Conservation (phyloP, 1,140 invertebrate genomes). For the Brachionus angularis region DNA sequence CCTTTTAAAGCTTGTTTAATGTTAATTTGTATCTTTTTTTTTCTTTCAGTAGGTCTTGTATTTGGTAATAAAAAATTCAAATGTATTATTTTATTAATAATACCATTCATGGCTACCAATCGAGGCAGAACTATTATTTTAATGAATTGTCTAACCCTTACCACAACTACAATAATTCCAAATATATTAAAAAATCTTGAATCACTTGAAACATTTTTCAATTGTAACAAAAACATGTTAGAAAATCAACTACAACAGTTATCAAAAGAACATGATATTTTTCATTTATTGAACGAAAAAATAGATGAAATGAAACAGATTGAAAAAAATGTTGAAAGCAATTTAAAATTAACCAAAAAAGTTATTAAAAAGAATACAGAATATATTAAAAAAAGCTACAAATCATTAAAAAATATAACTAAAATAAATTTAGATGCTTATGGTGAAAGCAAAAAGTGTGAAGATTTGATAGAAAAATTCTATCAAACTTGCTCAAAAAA, state of each 20-base stretch:
- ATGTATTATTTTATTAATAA: constrained; percentile 13
- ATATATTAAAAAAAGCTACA: constrained; percentile 7
- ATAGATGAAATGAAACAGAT: neutral
- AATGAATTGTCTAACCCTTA: constrained; percentile 8
- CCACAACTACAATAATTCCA: neutral
- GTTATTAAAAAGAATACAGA: constrained; percentile 1
- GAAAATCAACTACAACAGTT: neutral
- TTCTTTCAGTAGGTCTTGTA: constrained; percentile 9
- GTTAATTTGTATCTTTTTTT: neutral
- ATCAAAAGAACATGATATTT: neutral
- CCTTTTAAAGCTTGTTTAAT: neutral
- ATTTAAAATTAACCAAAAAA: neutral
- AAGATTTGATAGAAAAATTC: neutral
- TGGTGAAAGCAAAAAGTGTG: neutral
- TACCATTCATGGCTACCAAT: constrained; percentile 4
- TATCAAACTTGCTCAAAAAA: neutral
- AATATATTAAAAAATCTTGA: constrained; percentile 13
- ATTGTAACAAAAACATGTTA: constrained; percentile 13
- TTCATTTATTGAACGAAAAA: constrained; percentile 1
- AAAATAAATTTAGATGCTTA: neutral
- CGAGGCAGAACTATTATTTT: constrained; percentile 1
- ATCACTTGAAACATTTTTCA: neutral
- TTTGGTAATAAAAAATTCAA: constrained; percentile 9
- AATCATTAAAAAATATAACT: neutral
- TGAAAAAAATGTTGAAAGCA: neutral